Base-by-base conservation (phyloP, 1,140 invertebrate genomes). In the Drosophila nigromelanica region DNA sequence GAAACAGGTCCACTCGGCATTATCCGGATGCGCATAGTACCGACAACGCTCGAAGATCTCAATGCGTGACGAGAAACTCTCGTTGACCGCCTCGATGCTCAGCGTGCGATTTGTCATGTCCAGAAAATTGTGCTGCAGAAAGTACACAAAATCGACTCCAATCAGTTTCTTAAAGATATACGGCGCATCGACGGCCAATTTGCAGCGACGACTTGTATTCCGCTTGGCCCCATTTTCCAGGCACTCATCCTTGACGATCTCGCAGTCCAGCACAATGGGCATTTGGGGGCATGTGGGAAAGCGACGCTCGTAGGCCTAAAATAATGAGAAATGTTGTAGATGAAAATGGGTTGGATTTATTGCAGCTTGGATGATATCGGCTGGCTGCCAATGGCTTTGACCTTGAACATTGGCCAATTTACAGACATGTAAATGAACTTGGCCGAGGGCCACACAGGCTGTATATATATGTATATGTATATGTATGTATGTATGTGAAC, bases 21-120 rank as follows among this genome's bases (percentile, higher is more conserved):
- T 99, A 85, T 99, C 98, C 5, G 98, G 97, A 93, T 99, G 98
- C 11, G 98, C 96, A 97, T 99, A 98, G 92, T 99, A 99, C 92
- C 95, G 94, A 92, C 98, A 99, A 89, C 96, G 96, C 94, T 99
- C 98, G 68, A 97, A 93, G 80, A 99, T 97, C 47, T 94, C 94
- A 27, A 99, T 96, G 82, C 97, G 94, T 37, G 94, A 94, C 5
- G 96, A 93, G 92, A 99, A 99, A 80, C 96, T 98, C 92, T 99
- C 98, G 92, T 99, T 99, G 60, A 95, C 96, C 14, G 98, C 98
- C 93, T 98, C 97, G 87, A 99, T 99, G 92, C 96, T 95, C 45
- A 99, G 93, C 42, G 95, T 95, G 73, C 97, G 94, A 61, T 94
- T 95, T 59, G 95, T 93, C 64, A 96, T 93, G 92, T 99, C 96